Conservation (phyloP, 2,113 vertebrate genomes). For the Paratilapia polleni region DNA sequence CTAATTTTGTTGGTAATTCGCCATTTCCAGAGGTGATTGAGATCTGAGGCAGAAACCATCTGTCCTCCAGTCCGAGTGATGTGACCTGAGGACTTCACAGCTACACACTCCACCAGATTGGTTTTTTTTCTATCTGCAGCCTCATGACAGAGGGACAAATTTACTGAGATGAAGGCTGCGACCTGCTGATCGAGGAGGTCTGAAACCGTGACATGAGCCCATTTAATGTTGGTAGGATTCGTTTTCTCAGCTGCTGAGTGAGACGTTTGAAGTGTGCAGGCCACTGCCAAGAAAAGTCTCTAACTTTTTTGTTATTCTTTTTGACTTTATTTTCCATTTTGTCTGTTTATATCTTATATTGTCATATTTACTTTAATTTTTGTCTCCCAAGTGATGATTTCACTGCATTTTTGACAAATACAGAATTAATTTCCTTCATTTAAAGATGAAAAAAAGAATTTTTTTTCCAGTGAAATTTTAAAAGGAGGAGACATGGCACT, state of each 20-base stretch:
- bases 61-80: neutral
- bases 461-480: too few species aligned
- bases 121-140: conserved; percentile 14
- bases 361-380: too few species aligned
- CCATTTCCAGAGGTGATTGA: conserved; percentile 13
- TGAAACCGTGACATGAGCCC: conserved; percentile 17
- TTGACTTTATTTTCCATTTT: neutral
- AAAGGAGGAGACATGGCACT: too few species aligned
- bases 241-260: conserved; percentile 9
- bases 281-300: neutral
- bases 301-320: neutral
- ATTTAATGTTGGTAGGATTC: conserved; percentile 13
- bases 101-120: conserved; percentile 39
- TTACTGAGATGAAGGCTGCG: conserved; percentile 4
- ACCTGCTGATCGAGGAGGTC: neutral
- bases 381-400: neutral
- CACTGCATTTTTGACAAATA: too few species aligned
- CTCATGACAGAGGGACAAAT: conserved; percentile 1
- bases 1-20: conserved; percentile 15
- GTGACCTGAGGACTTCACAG: conserved; percentile 18
- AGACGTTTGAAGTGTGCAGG: neutral
- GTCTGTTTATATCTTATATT: neutral
- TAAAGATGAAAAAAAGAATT: neutral
- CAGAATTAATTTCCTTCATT: neutral
- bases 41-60: conserved; percentile 19